Base-by-base conservation (phyloP, 2,888 invertebrate genomes). In the Hemistola chrysoprasaria region DNA sequence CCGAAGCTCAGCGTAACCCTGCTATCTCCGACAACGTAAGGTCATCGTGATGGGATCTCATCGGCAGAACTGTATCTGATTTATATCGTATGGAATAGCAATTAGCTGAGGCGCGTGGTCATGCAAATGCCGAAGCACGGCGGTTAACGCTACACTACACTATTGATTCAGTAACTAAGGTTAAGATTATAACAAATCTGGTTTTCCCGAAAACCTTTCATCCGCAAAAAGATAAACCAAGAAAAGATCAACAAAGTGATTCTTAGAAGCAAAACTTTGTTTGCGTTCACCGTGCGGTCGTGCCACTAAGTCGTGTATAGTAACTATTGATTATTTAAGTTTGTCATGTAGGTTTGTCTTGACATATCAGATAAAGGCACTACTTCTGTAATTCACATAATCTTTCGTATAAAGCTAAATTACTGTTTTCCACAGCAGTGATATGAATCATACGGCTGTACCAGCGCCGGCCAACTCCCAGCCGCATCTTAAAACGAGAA, bases 31-130 rank as follows among this genome's bases (percentile, higher is more conserved):
- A 33, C 46, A 57, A 52, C 56, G 53, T 61, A 65, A 60, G 63
- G 64, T 65, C 62, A 62, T 62, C 59, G 47, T 57, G 58, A 62
- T 57, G 52, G 50, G 50, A 62, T 59, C 53, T 41, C 57, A 64
- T 64, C 65, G 45, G 54, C 53, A 53, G 61, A 62, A 59, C 53
- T 55, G 56, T 56, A 65, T 62, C 70, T 78, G 73, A 83, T 85
- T 77, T 79, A 78, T 77, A 75, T 76, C 67, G 60, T 65, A 72
- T 63, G 67, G 75, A 78, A 78, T 76, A 78, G 71, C 76, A 83
- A 85, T 79, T 80, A 79, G 66, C 65, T 62, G 55, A 61, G 53
- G 41, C 56, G 67, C 68, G 65, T 75, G 62, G 63, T 73, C 73
- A 78, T 79, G 82, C 75, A 74, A 83, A 83, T 79, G 75, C 65